Conservation (phyloP, 2,113 vertebrate species). For the Zapus hudsonius region DNA sequence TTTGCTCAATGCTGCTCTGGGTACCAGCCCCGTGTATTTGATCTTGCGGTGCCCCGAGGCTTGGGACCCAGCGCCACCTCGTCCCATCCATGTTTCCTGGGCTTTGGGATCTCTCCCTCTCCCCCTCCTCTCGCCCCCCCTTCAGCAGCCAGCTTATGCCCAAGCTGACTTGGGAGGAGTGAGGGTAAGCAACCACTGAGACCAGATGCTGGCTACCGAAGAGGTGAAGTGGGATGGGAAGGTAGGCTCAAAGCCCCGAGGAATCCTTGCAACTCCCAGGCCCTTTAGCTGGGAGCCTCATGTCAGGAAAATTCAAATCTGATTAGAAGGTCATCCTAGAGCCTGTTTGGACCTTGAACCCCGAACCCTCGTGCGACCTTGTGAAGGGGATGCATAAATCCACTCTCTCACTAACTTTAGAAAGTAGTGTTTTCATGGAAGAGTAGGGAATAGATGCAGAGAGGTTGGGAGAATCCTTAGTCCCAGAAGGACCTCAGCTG, state of each 20-base stretch:
- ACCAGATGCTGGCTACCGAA: background rate
- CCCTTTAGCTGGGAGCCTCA: background rate
- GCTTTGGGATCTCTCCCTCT: background rate
- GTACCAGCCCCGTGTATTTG: background rate
- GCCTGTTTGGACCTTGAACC: too few relatives aligned
- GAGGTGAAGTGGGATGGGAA: rapidly evolving
- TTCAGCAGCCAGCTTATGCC: background rate
- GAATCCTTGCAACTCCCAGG: rapidly evolving
- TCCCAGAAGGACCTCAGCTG: background rate
- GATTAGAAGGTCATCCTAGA: background rate
- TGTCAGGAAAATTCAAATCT: background rate
- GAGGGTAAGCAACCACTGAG: background rate
- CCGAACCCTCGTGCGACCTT: too few relatives aligned
- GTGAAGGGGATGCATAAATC: background rate
- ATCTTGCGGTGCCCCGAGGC: too few relatives aligned
- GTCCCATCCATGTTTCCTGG: rapidly evolving
- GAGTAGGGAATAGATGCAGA: background rate
- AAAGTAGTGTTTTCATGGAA: background rate
- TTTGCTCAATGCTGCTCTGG: rapidly evolving
- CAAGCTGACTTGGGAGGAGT: background rate
- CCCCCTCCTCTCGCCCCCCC: too few relatives aligned
- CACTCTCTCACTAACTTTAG: background rate
- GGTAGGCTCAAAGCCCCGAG: rapidly evolving
- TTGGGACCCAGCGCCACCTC: rapidly evolving
- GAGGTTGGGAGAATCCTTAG: too few relatives aligned